These are phyloP conservation scores for Echinometra lucunter DNA, from an alignment of 53 echinoderm and acorn worm genomes.

Conservation along the genomic window DNA sequence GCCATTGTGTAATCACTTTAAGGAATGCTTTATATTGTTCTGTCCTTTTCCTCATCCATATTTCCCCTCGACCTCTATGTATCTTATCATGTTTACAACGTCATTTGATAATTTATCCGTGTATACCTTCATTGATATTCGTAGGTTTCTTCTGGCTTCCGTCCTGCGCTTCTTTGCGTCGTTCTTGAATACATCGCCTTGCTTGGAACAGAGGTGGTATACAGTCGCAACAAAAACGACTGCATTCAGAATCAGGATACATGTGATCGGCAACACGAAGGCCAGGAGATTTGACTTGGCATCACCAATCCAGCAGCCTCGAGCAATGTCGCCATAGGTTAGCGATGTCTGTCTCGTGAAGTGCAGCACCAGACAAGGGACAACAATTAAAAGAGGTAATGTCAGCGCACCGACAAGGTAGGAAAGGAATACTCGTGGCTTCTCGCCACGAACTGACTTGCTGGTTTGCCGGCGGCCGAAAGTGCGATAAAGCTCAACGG, in stretches of 20 bases:
- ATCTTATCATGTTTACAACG: too few species aligned
- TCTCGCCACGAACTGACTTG: not conserved
- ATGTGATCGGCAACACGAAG: conserved; percentile 14
- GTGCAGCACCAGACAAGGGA: conserved; percentile 28
- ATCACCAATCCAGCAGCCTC: conserved; percentile 42
- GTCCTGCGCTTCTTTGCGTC: conserved; percentile 4
- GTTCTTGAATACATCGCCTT: not conserved
- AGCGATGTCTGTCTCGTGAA: not conserved
- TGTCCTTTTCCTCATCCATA: not conserved
- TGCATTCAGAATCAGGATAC: conserved; percentile 12
- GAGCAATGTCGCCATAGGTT: conserved; percentile 12
- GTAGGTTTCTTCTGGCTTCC: conserved; percentile 8
- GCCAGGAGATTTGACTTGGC: not conserved
- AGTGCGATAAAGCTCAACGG: conserved; percentile 30
- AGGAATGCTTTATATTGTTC: too few species aligned
- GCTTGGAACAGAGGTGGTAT: conserved; percentile 2
- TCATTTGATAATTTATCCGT: too few species aligned
- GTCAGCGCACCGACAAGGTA: not conserved
- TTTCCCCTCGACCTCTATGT: not conserved
- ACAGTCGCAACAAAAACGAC: conserved; percentile 29
- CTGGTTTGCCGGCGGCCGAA: not conserved
- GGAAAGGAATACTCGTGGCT: not conserved
- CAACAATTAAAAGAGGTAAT: not conserved
- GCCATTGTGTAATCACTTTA: too few species aligned
- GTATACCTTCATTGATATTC: conserved; percentile 41